Evolutionary conservation across 2,113 vertebrate genomes (phyloP).

Genomic region (Lynx canadensis): DNA sequence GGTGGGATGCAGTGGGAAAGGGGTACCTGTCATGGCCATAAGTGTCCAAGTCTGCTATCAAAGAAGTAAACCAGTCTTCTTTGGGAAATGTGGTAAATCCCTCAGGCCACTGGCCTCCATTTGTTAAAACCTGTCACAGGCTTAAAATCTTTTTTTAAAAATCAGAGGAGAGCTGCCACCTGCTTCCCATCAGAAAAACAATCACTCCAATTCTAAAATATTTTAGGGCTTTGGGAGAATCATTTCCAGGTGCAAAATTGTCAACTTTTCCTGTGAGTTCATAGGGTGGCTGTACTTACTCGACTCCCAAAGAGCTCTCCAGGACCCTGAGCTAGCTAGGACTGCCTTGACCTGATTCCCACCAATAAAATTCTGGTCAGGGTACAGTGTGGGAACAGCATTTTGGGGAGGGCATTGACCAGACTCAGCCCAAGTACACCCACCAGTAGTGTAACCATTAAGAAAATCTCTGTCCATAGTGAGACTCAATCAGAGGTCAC

Average conservation of each 20-base stretch:
- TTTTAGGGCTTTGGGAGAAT: neutral
- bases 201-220: neutral
- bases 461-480: neutral
- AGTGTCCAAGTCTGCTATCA: neutral
- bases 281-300: neutral
- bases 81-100: neutral
- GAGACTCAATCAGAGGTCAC: neutral
- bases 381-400: neutral
- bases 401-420: neutral
- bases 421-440: neutral
- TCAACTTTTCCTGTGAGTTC: neutral
- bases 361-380: neutral
- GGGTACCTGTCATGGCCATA: neutral
- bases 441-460: neutral
- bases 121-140: slow-evolving; percentile 3
- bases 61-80: neutral
- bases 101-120: neutral
- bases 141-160: neutral
- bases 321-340: neutral
- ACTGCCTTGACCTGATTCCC: neutral
- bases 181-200: neutral
- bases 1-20: neutral
- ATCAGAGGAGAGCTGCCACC: neutral
- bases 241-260: neutral
- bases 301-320: neutral